phyloP scores from a whole-genome alignment of 2,888 invertebrate species.

The Lutraria lutraria region DNA sequence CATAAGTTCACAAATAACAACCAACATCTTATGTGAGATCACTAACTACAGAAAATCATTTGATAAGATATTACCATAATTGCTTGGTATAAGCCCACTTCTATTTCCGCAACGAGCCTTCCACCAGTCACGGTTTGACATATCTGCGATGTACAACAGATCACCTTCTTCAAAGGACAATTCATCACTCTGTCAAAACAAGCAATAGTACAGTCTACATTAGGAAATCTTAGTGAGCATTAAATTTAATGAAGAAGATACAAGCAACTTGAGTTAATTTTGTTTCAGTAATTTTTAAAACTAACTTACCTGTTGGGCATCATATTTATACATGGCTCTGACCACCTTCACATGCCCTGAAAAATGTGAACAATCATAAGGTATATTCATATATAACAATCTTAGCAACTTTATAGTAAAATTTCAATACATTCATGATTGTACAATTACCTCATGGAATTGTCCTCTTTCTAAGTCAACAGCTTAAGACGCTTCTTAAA shows the following conservation, averaged over 20 bases:
- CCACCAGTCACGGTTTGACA: slow-evolving; percentile 89
- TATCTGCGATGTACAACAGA: slow-evolving; percentile 89
- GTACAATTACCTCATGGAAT: neutral
- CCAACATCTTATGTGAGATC: too few relatives aligned
- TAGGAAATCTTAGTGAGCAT: too few relatives aligned
- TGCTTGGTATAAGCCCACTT: slow-evolving; percentile 89
- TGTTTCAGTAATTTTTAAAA: neutral
- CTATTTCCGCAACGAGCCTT: slow-evolving; percentile 88
- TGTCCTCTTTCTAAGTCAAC: too few relatives aligned
- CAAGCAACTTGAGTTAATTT: too few relatives aligned
- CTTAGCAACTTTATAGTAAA: neutral
- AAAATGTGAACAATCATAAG: slow-evolving; percentile 41
- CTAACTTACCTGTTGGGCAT: slow-evolving; percentile 88
- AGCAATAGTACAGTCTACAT: neutral
- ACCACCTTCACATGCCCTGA: slow-evolving; percentile 88
- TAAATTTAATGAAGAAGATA: too few relatives aligned
- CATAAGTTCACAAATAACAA: too few relatives aligned
- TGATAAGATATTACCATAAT: slow-evolving; percentile 88
- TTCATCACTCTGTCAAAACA: slow-evolving; percentile 87
- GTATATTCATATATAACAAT: neutral
- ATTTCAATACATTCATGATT: neutral
- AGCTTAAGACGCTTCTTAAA: too few relatives aligned
- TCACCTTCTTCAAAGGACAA: slow-evolving; percentile 90
- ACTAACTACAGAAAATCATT: too few relatives aligned
- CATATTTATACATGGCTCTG: slow-evolving; percentile 89